Percentiles rank a stretch among this genome's conserved stretches.
Evolutionary conservation across 2,113 vertebrate genomes (phyloP).

Genomic region (Phalacrocorax pelagicus): DNA sequence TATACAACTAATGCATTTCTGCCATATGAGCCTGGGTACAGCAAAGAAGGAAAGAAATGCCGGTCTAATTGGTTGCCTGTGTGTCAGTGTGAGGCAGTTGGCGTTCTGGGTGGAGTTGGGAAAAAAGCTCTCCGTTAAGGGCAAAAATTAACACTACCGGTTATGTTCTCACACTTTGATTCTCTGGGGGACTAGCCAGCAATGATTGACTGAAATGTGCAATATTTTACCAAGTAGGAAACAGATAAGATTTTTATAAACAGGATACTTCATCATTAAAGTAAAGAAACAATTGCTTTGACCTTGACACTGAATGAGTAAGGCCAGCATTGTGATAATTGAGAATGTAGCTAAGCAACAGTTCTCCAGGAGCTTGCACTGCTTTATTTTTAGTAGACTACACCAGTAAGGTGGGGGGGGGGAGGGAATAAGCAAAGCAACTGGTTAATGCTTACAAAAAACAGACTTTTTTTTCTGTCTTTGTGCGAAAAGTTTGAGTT

Average conservation of each 20-base stretch:
- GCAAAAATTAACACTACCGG: not conserved
- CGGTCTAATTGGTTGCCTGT: not conserved
- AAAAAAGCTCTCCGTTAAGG: not conserved
- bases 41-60: not conserved
- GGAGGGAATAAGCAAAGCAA: not conserved
- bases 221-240: conserved; percentile 56
- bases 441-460: not conserved
- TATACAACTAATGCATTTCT: not conserved
- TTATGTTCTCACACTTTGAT: not conserved
- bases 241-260: conserved; percentile 56
- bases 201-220: conserved; percentile 53
- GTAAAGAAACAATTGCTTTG: conserved; percentile 58
- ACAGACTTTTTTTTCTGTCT: not conserved
- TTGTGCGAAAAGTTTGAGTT: not conserved
- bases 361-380: conserved; percentile 26
- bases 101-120: not conserved
- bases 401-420: not conserved
- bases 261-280: conserved; percentile 50
- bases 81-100: not conserved
- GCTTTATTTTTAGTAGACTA: conserved; percentile 36
- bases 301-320: conserved; percentile 48
- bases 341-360: conserved; percentile 62
- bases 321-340: conserved; percentile 47
- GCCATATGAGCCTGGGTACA: not conserved
- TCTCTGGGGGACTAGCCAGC: not conserved